These are phyloP conservation scores for Drosophila kanekoi DNA, from an alignment of 2,888 invertebrate genomes.

Conservation along the genomic window DNA sequence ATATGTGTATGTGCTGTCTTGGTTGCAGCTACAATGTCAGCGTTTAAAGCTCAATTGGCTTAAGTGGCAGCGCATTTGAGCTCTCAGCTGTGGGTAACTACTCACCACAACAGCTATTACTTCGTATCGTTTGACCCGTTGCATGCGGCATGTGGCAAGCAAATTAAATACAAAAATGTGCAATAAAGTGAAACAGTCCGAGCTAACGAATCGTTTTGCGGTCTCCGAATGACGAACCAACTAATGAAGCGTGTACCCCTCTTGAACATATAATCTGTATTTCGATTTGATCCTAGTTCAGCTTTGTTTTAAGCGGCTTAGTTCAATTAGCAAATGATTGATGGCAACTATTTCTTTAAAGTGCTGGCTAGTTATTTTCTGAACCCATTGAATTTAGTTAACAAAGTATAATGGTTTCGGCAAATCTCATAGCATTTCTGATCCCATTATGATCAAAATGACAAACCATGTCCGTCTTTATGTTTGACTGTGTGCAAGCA, in stretches of 20 bases:
- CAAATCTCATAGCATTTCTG: too few species aligned
- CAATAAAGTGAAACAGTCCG: conserved; percentile 29
- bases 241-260: conserved; percentile 44
- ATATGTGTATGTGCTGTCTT: conserved; percentile 20
- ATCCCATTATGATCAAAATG: too few species aligned
- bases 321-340: conserved; percentile 9
- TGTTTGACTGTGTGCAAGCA: too few species aligned
- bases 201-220: conserved; percentile 27
- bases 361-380: neutral
- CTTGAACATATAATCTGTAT: conserved; percentile 27
- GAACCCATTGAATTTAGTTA: too few species aligned
- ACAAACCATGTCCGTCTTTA: too few species aligned
- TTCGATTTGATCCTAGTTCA: neutral
- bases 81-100: conserved; percentile 21
- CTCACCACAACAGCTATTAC: conserved; percentile 9
- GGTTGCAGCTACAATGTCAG: conserved; percentile 48
- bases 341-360: neutral
- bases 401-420: too few species aligned
- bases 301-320: conserved; percentile 1
- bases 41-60: conserved; percentile 78
- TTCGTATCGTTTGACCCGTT: conserved; percentile 14
- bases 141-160: conserved; percentile 20
- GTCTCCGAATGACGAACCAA: conserved; percentile 6
- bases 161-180: conserved; percentile 60
- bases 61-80: conserved; percentile 65